Conservation (phyloP, 2,113 vertebrate species). For the Amblyopsis rosae region DNA sequence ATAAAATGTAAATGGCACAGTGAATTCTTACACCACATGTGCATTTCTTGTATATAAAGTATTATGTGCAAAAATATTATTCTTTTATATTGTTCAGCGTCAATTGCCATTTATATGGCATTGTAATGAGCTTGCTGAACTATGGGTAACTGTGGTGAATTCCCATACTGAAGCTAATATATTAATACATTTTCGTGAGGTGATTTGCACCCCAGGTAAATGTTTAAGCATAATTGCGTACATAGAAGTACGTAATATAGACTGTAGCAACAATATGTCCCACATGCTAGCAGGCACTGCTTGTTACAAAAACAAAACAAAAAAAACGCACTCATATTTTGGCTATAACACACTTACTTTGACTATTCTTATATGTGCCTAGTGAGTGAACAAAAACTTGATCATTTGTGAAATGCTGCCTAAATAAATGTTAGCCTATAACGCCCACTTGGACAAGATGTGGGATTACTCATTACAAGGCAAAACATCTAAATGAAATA, state of each 20-base stretch:
- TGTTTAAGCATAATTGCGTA: too few species aligned
- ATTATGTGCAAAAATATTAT: slow-evolving; percentile 3
- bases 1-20: slow-evolving; percentile 11
- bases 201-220: neutral
- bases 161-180: too few species aligned
- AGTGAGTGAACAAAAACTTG: slow-evolving; percentile 7
- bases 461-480: slow-evolving; percentile 2
- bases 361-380: slow-evolving; percentile 30
- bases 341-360: slow-evolving; percentile 16
- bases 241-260: neutral
- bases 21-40: neutral
- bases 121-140: slow-evolving; percentile 5
- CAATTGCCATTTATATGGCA: neutral
- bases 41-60: slow-evolving; percentile 10
- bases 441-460: slow-evolving; percentile 17
- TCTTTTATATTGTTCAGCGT: neutral
- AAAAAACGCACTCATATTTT: slow-evolving; percentile 17
- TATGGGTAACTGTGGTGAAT: too few species aligned
- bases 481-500: neutral
- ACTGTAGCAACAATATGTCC: neutral
- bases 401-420: slow-evolving; percentile 23
- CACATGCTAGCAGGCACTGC: too few species aligned
- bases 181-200: too few species aligned
- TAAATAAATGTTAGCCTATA: slow-evolving; percentile 10
- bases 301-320: too few species aligned